Base-by-base conservation (phyloP, 1,140 invertebrate species). In the Ceratosolen solmsi region DNA sequence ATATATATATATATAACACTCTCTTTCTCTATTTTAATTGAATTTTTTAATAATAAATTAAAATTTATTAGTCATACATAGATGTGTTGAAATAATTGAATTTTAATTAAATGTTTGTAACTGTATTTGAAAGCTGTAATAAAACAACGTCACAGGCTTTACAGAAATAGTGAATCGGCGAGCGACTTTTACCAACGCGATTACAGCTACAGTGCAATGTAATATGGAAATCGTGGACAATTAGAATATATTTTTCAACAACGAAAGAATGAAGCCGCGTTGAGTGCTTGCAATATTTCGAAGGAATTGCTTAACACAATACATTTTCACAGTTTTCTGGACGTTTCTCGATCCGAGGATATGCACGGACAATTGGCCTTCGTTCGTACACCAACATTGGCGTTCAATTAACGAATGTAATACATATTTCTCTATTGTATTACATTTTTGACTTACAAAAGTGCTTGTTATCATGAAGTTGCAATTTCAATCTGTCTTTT, bases 141-240 rank as follows among this genome's bases (percentile, higher is more conserved):
- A n/a, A 74, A 56, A 74, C 38, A 68, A 68, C 33, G 72, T 56
- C 72, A 46, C 72, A 36, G 0, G 36, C 22, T 49, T 41, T 15
- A 30, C 73, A 75, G 60, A 75, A 75, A 75, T 58, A 60, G 13
- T 60, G 15, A 0, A 3, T 74, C 51, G 22, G 15, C 22, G 8
- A 25, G 1, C 1, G 17, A 77, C 38, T 65, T 30, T 65, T 46
- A 65, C 73, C 73, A 56, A 22, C 25, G 30, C 36, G 58, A 25
- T 77, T 77, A 65, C 75, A 17, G 9, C 25, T 41, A 60, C 2
- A 76, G n/a, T 76, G 76, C 75, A 51, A 78, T 68, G 27, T 65
- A 77, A 65, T 79, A 77, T 77, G 75, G 75, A 77, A 77, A 77
- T 77, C 56, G 75, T 15, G 13, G 41, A 56, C 49, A 79, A 79